These are phyloP conservation scores for Trilocha varians DNA, from an alignment of 2,888 invertebrate species.

Conservation along the genomic window DNA sequence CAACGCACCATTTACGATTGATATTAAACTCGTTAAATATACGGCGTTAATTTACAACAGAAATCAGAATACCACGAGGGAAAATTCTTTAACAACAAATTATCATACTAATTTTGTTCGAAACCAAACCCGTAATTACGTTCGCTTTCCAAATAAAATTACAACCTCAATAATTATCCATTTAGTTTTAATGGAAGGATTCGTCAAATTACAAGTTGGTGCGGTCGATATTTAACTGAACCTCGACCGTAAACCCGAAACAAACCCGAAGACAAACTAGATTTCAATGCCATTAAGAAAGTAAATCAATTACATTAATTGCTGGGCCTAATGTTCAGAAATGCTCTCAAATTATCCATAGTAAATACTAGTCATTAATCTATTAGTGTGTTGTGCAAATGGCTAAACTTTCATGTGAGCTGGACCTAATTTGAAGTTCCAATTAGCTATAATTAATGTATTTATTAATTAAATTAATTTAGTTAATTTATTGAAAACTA, in stretches of 20 bases:
- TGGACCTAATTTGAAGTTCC: too few relatives aligned
- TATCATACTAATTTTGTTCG: neutral
- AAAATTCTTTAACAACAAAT: too few relatives aligned
- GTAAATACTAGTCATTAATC: too few relatives aligned
- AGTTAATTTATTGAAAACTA: too few relatives aligned
- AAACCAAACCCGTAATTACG: neutral
- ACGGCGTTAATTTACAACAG: too few relatives aligned
- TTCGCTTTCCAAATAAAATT: neutral
- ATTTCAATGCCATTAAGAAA: constrained; percentile 17
- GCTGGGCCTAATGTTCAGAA: constrained; percentile 5
- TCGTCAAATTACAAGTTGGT: constrained; percentile 1
- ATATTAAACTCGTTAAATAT: too few relatives aligned
- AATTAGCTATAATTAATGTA: too few relatives aligned
- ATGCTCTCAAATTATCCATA: neutral
- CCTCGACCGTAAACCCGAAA: constrained; percentile 7
- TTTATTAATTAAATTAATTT: too few relatives aligned
- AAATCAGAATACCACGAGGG: too few relatives aligned
- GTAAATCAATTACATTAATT: constrained; percentile 28
- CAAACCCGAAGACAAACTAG: constrained; percentile 20
- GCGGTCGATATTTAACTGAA: constrained; percentile 10
- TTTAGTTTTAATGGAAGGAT: neutral
- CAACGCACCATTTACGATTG: too few relatives aligned
- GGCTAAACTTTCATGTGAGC: too few relatives aligned
- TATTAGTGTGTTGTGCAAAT: too few relatives aligned
- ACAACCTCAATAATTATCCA: neutral